Conservation (phyloP, 1,140 invertebrate genomes). For the Caerostris darwini region DNA sequence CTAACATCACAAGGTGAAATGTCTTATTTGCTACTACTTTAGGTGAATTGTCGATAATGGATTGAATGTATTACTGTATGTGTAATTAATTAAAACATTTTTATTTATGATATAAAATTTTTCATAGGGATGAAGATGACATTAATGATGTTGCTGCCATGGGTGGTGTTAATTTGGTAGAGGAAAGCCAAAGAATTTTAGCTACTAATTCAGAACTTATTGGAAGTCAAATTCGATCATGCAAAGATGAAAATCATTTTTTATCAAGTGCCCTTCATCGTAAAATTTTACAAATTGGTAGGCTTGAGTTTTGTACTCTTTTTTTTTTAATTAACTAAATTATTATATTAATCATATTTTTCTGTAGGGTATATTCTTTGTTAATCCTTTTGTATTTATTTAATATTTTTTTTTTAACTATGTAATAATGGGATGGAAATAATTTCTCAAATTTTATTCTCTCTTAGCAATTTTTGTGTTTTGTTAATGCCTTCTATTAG, state of each 20-base stretch:
- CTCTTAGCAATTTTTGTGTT: no score
- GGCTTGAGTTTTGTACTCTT: background rate
- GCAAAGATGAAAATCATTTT: conserved; percentile 96
- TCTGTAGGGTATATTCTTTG: background rate
- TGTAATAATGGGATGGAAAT: background rate
- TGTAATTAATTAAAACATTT: background rate
- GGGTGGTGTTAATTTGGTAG: conserved; percentile 98
- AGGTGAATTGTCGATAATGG: no score
- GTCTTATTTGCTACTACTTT: no score
- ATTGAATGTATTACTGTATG: no score
- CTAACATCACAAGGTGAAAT: no score
- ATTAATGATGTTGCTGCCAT: conserved; percentile 99
- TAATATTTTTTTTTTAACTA: background rate
- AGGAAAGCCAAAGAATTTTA: conserved; percentile 97
- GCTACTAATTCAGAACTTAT: conserved; percentile 95
- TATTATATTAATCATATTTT: no score
- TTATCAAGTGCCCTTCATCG: conserved; percentile 89
- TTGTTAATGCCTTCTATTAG: no score
- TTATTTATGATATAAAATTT: background rate
- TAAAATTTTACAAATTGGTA: conserved; percentile 82
- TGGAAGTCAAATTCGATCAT: conserved; percentile 96
- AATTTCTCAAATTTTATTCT: no score
- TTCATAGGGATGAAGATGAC: conserved; percentile 91
- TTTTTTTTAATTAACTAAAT: no score
- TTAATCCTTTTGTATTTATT: background rate